Percentiles rank a stretch among this genome's conserved stretches.
These are phyloP conservation scores for Netelia melanura DNA, from an alignment of 2,888 invertebrate species.

Conservation along the genomic window DNA sequence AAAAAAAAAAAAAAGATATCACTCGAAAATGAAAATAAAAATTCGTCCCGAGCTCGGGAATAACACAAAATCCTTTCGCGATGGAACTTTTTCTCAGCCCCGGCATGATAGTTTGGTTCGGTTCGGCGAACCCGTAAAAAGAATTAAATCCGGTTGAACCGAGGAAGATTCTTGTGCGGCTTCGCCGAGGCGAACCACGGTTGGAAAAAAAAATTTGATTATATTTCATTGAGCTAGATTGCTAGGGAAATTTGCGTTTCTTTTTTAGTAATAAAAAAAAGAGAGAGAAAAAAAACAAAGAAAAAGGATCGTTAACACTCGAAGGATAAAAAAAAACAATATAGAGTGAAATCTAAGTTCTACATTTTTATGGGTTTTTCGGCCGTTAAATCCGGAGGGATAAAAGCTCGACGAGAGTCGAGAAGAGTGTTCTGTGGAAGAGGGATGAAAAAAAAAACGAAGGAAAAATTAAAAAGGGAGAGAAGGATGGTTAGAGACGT, in stretches of 20 bases:
- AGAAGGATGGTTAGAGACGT: neutral
- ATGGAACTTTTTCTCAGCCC: conserved; percentile 23
- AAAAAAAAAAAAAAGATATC: neutral
- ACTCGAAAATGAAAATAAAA: conserved; percentile 2
- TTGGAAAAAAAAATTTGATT: conserved; percentile 34
- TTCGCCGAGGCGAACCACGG: conserved; percentile 12
- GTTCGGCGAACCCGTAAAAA: conserved; percentile 26
- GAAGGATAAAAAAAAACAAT: neutral
- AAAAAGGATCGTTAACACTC: neutral
- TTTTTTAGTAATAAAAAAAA: conserved; percentile 10
- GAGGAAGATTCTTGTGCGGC: conserved; percentile 16
- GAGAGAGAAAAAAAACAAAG: conserved; percentile 22
- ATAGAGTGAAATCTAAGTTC: neutral
- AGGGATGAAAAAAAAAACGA: conserved; percentile 1
- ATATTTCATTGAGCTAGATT: conserved; percentile 13
- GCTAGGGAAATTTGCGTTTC: neutral
- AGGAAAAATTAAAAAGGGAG: conserved; percentile 19
- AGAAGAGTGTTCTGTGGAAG: conserved; percentile 12
- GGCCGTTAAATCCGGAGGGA: conserved; percentile 10
- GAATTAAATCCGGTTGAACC: conserved; percentile 31
- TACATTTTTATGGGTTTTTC: conserved; percentile 1
- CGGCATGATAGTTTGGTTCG: neutral
- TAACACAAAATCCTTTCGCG: conserved; percentile 3
- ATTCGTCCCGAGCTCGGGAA: neutral
- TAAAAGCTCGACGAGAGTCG: conserved; percentile 24